A percentile compares a stretch with the other conserved stretches of the same genome.
Evolutionary conservation across 2,113 vertebrate species (phyloP).

Genomic region (Perca flavescens): DNA sequence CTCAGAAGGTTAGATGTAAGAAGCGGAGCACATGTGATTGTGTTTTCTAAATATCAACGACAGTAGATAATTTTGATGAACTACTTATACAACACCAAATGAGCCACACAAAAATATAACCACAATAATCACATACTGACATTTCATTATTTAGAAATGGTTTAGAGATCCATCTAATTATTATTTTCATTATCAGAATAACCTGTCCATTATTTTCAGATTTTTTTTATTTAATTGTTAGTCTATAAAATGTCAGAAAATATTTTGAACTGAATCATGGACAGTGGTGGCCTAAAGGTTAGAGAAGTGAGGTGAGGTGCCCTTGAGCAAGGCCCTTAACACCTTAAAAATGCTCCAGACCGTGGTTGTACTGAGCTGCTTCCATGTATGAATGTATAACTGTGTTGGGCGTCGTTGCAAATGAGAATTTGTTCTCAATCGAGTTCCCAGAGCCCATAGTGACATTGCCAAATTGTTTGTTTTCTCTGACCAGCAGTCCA

Average conservation of each 20-base stretch:
- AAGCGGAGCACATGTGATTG: slow-evolving; percentile 45
- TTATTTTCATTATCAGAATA: not conserved
- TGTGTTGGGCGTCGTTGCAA: no score
- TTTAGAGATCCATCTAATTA: not conserved
- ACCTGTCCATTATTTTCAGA: not conserved
- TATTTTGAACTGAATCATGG: not conserved
- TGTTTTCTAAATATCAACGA: slow-evolving; percentile 55
- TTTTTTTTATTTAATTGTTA: not conserved
- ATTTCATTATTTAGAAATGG: not conserved
- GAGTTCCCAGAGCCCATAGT: not conserved
- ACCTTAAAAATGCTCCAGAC: no score
- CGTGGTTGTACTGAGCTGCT: no score
- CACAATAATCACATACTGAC: slow-evolving; percentile 5
- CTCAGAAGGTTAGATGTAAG: slow-evolving; percentile 72
- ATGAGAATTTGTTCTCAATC: no score
- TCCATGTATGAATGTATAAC: no score
- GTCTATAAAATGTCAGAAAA: not conserved
- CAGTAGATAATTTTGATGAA: slow-evolving; percentile 29
- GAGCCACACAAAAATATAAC: not conserved
- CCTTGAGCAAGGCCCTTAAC: no score
- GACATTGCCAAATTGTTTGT: not conserved
- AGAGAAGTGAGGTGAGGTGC: no score
- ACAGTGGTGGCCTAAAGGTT: no score
- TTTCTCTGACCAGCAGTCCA: not conserved
- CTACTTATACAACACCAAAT: not conserved